Percentiles rank a stretch among this genome's conserved stretches.
phyloP scores from a whole-genome alignment of 2,888 invertebrate species.

The Pyrgus malvae region DNA sequence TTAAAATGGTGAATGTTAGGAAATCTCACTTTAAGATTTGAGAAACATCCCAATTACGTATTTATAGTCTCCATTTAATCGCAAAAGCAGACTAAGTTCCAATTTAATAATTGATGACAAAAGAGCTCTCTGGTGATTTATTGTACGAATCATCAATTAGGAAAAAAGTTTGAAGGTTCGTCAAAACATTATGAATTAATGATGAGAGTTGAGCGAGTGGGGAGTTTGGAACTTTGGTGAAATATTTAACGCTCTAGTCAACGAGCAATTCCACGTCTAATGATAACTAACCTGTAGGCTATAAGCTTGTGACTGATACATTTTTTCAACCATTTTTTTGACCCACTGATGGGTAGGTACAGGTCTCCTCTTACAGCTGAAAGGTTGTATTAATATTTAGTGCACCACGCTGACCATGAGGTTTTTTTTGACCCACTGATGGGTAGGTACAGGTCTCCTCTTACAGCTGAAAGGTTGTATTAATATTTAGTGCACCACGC shows the following conservation, averaged over 20 bases:
- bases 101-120: background rate
- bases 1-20: too few species aligned
- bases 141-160: conserved; percentile 36
- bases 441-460: too few species aligned
- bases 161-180: conserved; percentile 52
- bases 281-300: conserved; percentile 20
- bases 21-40: too few species aligned
- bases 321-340: too few species aligned
- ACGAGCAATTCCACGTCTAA: conserved; percentile 29
- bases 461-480: too few species aligned
- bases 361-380: too few species aligned
- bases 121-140: background rate
- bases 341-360: too few species aligned
- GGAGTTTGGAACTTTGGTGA: conserved; percentile 44
- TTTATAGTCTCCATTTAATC: background rate
- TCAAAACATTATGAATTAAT: conserved; percentile 63
- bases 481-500: too few species aligned
- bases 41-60: too few species aligned
- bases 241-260: conserved; percentile 51
- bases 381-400: too few species aligned
- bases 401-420: too few species aligned
- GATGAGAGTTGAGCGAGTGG: conserved; percentile 38
- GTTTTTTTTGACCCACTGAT: too few species aligned
- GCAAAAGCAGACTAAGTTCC: background rate
- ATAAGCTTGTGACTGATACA: background rate